Evolutionary conservation across 2,888 invertebrate genomes (phyloP), one percentile per base, ranked within the genome.

Genomic region (Halictus quadricinctus): DNA sequence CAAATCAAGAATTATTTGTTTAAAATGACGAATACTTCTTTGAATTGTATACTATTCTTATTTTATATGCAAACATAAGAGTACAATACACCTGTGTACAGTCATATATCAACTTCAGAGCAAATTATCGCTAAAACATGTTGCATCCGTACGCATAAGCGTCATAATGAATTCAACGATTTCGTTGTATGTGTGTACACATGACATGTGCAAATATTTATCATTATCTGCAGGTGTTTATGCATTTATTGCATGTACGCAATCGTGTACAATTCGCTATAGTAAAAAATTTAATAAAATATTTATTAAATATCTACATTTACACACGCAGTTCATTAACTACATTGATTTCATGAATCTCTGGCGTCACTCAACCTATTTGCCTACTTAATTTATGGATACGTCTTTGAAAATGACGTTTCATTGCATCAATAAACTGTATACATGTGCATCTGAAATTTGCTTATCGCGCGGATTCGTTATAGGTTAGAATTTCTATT

Each of bases 401-500:
- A 72, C 25, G 15, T 66, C 15, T 74, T 74, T n/a, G 1, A 82
- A 72, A 36, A 25, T 36, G 43, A 76, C 36, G 25, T 48, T 58
- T 48, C 7, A 5, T 64, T 76, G 6, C 18, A 18, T 25, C 54
- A 18, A 25, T 7, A 36, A 50, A 43, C 7, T 64, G 25, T 25
- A 60, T 25, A 18, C 18, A 48, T 21, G 8, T n/a, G 48, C 25
- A 29, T 18, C 2, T 73, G 12, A 72, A 73, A 46, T 58, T 72
- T 43, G 21, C 15, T 60, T 29, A 12, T 12, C n/a, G 21, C 70
- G 13, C 29, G 41, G 43, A 74, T 77, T 77, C 25, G 18, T 43
- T 84, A 36, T 77, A 84, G 83, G 76, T 77, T 84, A 74, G 73
- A 29, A 77, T 58, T 25, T 48, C 21, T 18, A 4, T 36, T 66